A percentile compares a stretch with the other conserved stretches of the same genome.
Conservation (phyloP, 2,888 invertebrate genomes). For the Oxystoma pomonae region DNA sequence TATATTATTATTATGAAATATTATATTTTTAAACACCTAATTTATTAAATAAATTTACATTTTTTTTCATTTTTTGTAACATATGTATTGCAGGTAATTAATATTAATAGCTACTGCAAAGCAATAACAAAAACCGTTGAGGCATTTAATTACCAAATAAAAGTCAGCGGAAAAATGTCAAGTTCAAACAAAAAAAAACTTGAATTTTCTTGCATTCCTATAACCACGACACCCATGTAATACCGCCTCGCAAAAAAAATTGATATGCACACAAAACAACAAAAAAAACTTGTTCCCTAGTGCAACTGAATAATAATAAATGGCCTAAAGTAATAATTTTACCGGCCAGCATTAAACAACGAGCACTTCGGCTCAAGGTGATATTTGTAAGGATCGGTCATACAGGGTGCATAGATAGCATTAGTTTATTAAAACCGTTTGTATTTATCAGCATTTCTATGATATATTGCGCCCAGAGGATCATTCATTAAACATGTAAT, state of each 20-base stretch:
- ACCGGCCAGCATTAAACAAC: conserved; percentile 37
- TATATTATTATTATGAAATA: too few relatives aligned
- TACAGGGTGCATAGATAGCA: conserved; percentile 13
- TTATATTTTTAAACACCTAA: too few relatives aligned
- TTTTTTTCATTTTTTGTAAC: too few relatives aligned
- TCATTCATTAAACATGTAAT: too few relatives aligned
- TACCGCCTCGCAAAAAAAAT: not conserved
- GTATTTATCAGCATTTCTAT: not conserved
- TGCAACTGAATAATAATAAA: conserved; percentile 34
- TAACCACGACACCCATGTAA: not conserved
- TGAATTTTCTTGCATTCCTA: not conserved
- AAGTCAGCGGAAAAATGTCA: not conserved
- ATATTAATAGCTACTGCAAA: too few relatives aligned
- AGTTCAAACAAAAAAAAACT: not conserved
- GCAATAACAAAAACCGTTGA: not conserved
- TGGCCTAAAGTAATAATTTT: conserved; percentile 40
- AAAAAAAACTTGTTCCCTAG: conserved; percentile 33
- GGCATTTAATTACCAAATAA: not conserved
- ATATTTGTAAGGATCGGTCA: conserved; percentile 40
- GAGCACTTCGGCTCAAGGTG: conserved; percentile 35
- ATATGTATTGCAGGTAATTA: too few relatives aligned
- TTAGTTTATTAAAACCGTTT: not conserved
- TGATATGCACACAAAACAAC: not conserved
- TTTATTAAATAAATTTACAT: too few relatives aligned
- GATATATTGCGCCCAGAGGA: not conserved